These are phyloP conservation scores for Chromis chromis DNA, from an alignment of 2,797 vertebrate genomes.

Conservation along the genomic window DNA sequence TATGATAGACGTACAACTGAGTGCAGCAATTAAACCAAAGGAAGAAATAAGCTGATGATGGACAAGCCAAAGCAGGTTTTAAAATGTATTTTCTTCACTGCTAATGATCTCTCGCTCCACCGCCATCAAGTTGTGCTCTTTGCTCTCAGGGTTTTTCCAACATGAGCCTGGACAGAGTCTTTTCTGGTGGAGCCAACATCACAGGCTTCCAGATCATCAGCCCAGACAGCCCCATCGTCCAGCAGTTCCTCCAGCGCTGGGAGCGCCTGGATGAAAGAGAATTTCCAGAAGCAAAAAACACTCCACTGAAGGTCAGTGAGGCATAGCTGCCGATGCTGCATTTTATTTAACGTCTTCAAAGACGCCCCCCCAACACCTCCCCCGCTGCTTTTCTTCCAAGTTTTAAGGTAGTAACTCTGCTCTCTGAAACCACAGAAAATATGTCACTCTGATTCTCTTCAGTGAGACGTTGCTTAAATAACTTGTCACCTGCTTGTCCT, in stretches of 20 bases:
- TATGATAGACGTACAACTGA: not conserved
- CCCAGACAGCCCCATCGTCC: conserved; percentile 94
- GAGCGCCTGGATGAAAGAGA: conserved; percentile 97
- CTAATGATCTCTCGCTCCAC: conserved; percentile 35
- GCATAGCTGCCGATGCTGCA: conserved; percentile 37
- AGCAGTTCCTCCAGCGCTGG: conserved; percentile 98
- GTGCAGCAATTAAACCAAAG: conserved; percentile 12
- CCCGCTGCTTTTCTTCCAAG: conserved; percentile 15
- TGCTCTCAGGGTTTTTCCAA: conserved; percentile 93
- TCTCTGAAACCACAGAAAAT: conserved; percentile 33
- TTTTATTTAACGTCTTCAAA: conserved; percentile 58
- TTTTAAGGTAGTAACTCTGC: conserved; percentile 30
- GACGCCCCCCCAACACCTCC: not conserved
- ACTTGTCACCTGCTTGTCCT: conserved; percentile 43
- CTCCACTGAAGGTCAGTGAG: conserved; percentile 91
- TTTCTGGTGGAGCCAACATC: conserved; percentile 95
- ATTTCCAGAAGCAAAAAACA: conserved; percentile 96
- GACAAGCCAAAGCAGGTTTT: conserved; percentile 19
- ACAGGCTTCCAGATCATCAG: conserved; percentile 98
- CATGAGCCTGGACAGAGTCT: conserved; percentile 92
- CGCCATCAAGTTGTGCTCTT: conserved; percentile 41
- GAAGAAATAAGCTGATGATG: conserved; percentile 5
- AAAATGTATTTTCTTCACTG: conserved; percentile 6
- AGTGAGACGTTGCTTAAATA: conserved; percentile 30
- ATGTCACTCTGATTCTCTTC: conserved; percentile 39